These are phyloP conservation scores for Aspidiotus destructor DNA, from an alignment of 2,888 invertebrate genomes.

Conservation along the genomic window DNA sequence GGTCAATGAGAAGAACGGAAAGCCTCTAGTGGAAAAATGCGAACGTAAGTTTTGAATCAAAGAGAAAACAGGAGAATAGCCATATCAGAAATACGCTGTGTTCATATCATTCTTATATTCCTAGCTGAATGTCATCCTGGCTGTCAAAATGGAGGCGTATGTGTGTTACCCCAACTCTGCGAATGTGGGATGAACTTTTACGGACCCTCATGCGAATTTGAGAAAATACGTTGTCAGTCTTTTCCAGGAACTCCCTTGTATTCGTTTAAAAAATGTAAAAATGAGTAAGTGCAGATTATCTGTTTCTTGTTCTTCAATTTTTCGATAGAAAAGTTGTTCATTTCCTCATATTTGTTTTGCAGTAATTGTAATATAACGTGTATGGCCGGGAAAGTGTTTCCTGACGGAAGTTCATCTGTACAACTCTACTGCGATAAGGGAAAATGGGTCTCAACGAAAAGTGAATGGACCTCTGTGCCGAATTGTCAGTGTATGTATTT, in stretches of 20 bases:
- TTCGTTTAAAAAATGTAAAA: conserved; percentile 52
- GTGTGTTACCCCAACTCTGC: conserved; percentile 63
- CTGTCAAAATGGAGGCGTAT: conserved; percentile 74
- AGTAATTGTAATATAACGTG: conserved; percentile 62
- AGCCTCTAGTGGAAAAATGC: conserved; percentile 50
- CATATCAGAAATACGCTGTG: too few relatives aligned
- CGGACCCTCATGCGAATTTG: conserved; percentile 64
- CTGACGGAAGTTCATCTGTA: conserved; percentile 58
- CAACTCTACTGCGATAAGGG: conserved; percentile 61
- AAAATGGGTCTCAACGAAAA: conserved; percentile 57
- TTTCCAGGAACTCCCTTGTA: conserved; percentile 57
- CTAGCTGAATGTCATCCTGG: conserved; percentile 64
- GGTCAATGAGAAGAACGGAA: conserved; percentile 45
- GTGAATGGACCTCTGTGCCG: conserved; percentile 54
- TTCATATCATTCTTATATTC: too few relatives aligned
- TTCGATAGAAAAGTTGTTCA: neutral
- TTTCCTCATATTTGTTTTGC: conserved; percentile 15
- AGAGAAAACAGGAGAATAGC: neutral
- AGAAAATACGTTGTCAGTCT: conserved; percentile 60
- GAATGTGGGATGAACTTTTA: conserved; percentile 61
- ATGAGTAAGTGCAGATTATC: conserved; percentile 49
- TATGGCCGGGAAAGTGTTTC: conserved; percentile 55
- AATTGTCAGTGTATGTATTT: conserved; percentile 56
- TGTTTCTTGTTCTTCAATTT: neutral
- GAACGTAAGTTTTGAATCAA: conserved; percentile 48